A percentile compares a stretch with the other conserved stretches of the same genome.
Conservation (phyloP, 2,797 vertebrate species). For the Ceyx erithaca region DNA sequence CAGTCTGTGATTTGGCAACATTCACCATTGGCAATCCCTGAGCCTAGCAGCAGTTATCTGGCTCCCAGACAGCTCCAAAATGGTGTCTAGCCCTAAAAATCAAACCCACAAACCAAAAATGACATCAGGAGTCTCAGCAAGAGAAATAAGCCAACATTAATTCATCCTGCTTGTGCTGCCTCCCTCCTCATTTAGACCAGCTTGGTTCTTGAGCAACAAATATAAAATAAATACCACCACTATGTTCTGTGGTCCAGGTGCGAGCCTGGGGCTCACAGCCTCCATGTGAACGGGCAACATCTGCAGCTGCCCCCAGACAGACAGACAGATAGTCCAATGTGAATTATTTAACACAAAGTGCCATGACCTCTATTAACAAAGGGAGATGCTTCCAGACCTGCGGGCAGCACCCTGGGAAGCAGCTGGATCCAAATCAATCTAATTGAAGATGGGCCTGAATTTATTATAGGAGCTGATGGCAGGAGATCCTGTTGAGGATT, state of each 20-base stretch:
- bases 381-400: slow-evolving; percentile 85
- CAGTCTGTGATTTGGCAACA: not conserved
- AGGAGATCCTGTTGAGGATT: slow-evolving; percentile 63
- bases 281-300: slow-evolving; percentile 82
- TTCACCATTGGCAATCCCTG: accelerated
- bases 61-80: not conserved
- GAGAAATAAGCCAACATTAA: not conserved
- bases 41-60: not conserved
- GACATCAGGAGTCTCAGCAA: accelerated
- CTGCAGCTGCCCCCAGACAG: slow-evolving; percentile 83
- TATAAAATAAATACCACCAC: not conserved
- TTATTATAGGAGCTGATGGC: slow-evolving; percentile 75
- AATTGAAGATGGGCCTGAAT: slow-evolving; percentile 78
- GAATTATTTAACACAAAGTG: slow-evolving; percentile 92
- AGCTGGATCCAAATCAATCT: slow-evolving; percentile 80
- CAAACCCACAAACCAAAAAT: not conserved
- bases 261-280: not conserved
- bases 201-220: not conserved
- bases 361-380: slow-evolving; percentile 90
- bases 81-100: not conserved
- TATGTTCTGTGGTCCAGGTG: not conserved
- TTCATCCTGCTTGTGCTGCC: accelerated
- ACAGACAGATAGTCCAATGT: slow-evolving; percentile 82
- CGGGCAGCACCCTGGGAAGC: slow-evolving; percentile 84
- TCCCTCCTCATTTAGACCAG: not conserved